Conservation (phyloP, 2,888 invertebrate species). For the Erebia aethiops region DNA sequence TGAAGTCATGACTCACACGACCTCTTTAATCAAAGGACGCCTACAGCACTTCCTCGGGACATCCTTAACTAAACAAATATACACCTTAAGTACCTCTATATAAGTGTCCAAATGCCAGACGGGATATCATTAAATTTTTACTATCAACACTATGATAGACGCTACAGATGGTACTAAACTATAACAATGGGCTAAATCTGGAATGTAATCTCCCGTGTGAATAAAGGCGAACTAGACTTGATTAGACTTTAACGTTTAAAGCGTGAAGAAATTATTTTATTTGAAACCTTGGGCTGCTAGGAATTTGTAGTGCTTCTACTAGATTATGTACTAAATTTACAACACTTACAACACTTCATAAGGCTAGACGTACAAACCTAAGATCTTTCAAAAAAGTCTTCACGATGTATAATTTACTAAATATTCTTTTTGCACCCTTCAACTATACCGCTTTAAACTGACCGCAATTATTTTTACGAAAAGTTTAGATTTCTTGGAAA, state of each 20-base stretch:
- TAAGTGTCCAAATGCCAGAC: slow-evolving; percentile 17
- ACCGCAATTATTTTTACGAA: background rate
- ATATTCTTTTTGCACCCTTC: background rate
- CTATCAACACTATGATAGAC: slow-evolving; percentile 35
- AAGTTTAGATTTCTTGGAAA: slow-evolving; percentile 1
- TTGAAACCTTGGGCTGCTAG: background rate
- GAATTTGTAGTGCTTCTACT: no score
- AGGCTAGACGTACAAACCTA: background rate
- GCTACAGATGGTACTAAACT: slow-evolving; percentile 40
- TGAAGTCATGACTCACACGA: slow-evolving; percentile 61
- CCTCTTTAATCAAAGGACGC: slow-evolving; percentile 61
- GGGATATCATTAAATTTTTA: background rate
- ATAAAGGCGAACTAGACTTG: slow-evolving; percentile 19
- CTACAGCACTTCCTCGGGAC: slow-evolving; percentile 48
- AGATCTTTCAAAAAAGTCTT: background rate
- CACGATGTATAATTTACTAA: background rate
- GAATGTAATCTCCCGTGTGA: slow-evolving; percentile 36
- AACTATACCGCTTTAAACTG: background rate
- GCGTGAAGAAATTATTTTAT: background rate
- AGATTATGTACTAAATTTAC: no score
- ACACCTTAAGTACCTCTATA: slow-evolving; percentile 38
- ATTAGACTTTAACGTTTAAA: slow-evolving; percentile 1
- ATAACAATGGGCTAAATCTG: slow-evolving; percentile 42
- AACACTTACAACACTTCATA: no score
- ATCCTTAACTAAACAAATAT: slow-evolving; percentile 43